phyloP scores from a whole-genome alignment of 2,797 vertebrate genomes.

The Coracias cyanogaster region DNA sequence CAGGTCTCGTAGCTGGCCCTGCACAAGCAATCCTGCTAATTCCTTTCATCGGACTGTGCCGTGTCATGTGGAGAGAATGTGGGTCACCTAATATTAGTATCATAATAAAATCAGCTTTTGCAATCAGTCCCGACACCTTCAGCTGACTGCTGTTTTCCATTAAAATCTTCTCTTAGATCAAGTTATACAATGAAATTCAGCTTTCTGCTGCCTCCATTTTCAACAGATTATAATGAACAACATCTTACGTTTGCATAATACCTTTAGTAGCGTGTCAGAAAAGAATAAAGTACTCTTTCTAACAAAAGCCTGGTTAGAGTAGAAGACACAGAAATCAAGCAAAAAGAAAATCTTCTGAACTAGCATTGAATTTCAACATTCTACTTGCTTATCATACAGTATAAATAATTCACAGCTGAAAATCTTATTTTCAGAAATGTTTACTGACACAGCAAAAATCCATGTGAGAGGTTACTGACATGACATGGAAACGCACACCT shows the following conservation, averaged over 20 bases:
- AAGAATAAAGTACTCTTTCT: slow-evolving; percentile 42
- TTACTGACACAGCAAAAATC: slow-evolving; percentile 88
- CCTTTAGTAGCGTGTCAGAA: slow-evolving; percentile 42
- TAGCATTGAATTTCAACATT: slow-evolving; percentile 84
- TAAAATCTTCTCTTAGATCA: slow-evolving; percentile 53
- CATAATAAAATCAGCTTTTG: slow-evolving; percentile 22
- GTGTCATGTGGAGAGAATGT: not conserved
- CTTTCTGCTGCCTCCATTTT: slow-evolving; percentile 55
- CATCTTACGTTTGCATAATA: slow-evolving; percentile 36
- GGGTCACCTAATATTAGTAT: not conserved
- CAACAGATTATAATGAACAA: slow-evolving; percentile 39
- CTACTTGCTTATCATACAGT: slow-evolving; percentile 84
- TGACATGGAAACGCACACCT: slow-evolving; percentile 24
- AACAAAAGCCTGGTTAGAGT: slow-evolving; percentile 27
- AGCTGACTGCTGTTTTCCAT: slow-evolving; percentile 41
- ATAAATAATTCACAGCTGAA: slow-evolving; percentile 91
- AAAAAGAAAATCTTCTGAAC: slow-evolving; percentile 81
- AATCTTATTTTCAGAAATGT: slow-evolving; percentile 88
- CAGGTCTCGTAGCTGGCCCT: not conserved
- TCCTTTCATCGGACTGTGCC: not conserved
- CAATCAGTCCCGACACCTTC: not conserved
- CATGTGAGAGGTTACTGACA: slow-evolving; percentile 73
- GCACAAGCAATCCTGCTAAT: not conserved
- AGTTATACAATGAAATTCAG: not conserved
- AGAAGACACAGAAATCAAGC: slow-evolving; percentile 71